These are phyloP conservation scores for Erebia aethiops DNA, from an alignment of 2,888 invertebrate species.

Conservation along the genomic window DNA sequence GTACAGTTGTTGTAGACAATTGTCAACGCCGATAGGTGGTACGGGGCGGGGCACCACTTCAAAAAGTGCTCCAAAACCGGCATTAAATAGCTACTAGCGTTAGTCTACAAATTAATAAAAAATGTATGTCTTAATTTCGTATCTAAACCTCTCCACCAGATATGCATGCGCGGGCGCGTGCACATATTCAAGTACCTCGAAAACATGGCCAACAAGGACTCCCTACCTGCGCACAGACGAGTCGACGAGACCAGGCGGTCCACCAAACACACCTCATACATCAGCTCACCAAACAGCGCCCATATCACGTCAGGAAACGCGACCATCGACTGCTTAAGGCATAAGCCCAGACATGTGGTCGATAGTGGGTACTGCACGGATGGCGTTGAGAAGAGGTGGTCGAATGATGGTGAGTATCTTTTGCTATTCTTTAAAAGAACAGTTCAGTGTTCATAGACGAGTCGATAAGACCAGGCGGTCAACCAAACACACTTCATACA, in stretches of 20 bases:
- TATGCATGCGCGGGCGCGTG: constrained; percentile 95
- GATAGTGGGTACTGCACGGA: constrained; percentile 96
- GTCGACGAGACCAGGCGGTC: constrained; percentile 76
- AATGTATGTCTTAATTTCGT: neutral
- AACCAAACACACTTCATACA: constrained; percentile 71
- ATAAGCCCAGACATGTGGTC: constrained; percentile 86
- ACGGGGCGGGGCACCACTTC: too few relatives aligned
- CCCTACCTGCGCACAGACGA: constrained; percentile 74
- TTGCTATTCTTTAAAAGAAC: neutral
- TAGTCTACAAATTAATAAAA: too few relatives aligned
- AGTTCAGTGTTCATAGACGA: neutral
- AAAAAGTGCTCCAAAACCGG: too few relatives aligned
- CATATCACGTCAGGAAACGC: constrained; percentile 76
- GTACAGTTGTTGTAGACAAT: too few relatives aligned
- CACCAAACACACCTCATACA: constrained; percentile 71
- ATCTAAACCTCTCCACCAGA: constrained; percentile 72
- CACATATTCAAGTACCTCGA: constrained; percentile 98
- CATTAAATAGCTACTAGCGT: too few relatives aligned
- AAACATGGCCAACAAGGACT: constrained; percentile 90
- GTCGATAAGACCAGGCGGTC: constrained; percentile 53
- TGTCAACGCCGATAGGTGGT: too few relatives aligned
- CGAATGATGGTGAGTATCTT: constrained; percentile 86
- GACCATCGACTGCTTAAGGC: constrained; percentile 76
- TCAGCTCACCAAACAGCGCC: constrained; percentile 58
- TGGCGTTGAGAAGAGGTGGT: constrained; percentile 91